Percentiles rank a stretch among this genome's conserved stretches.
Conservation (phyloP, 2,113 vertebrate species). For the Theristicus caerulescens region DNA sequence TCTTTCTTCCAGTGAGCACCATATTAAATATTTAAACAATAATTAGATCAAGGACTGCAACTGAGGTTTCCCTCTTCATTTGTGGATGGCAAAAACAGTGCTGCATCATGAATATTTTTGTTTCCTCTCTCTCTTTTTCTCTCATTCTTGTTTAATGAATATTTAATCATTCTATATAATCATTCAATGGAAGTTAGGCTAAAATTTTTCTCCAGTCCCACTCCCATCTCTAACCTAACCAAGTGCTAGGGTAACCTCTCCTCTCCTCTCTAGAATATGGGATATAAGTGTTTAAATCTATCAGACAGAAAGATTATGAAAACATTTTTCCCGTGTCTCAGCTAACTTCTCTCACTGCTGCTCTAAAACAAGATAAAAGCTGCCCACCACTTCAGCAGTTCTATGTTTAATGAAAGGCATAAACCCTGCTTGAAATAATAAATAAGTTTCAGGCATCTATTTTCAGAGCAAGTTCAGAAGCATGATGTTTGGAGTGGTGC, state of each 20-base stretch:
- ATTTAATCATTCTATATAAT: background rate
- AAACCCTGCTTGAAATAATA: background rate
- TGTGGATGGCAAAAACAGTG: background rate
- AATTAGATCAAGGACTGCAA: background rate
- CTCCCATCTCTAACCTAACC: background rate
- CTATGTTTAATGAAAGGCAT: background rate
- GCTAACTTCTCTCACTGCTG: background rate
- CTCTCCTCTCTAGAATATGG: background rate
- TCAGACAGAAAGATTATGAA: background rate
- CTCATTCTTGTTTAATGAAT: background rate
- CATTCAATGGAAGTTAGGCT: background rate
- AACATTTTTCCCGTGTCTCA: background rate
- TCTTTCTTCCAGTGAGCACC: background rate
- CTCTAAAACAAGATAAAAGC: background rate
- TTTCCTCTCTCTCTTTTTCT: background rate
- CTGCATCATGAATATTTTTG: background rate
- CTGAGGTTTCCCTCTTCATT: background rate
- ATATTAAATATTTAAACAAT: conserved; percentile 31
- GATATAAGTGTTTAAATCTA: background rate
- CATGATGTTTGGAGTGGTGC: background rate
- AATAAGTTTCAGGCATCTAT: background rate
- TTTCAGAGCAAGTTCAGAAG: background rate
- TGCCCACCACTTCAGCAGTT: background rate
- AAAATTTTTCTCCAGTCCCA: background rate
- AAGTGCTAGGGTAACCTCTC: background rate